Evolutionary conservation across 2,113 vertebrate species (phyloP).

Genomic region (Mellivora capensis): DNA sequence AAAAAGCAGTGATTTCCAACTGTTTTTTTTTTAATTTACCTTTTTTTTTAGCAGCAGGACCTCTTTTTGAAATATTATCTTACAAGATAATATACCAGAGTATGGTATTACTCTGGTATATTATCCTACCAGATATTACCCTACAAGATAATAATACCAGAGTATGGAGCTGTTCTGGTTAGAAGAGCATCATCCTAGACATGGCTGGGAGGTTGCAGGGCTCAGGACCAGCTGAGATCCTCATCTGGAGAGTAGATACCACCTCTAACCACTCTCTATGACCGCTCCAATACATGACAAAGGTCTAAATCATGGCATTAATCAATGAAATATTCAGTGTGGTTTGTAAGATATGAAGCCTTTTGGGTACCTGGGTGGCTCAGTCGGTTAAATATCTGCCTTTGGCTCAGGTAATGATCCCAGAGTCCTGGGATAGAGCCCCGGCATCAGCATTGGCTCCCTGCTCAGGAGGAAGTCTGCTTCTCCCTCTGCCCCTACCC

Average conservation of each 20-base stretch:
- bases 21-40: not conserved
- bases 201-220: fast-evolving
- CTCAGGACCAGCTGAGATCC: not conserved
- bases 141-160: not conserved
- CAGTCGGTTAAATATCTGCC: not conserved
- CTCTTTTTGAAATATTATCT: not conserved
- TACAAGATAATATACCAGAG: not conserved
- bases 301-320: not conserved
- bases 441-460: no score
- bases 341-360: not conserved
- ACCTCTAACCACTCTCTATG: not conserved
- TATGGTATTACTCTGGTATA: no score
- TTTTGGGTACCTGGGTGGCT: not conserved
- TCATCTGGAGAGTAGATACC: not conserved
- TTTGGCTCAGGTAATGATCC: not conserved
- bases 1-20: not conserved
- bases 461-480: not conserved
- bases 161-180: not conserved
- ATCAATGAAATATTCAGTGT: not conserved
- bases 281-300: no score
- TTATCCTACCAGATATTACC: not conserved
- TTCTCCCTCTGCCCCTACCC: not conserved
- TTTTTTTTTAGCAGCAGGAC: not conserved
- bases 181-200: not conserved
- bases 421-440: not conserved